Evolutionary conservation across 2,113 vertebrate species (phyloP).

Genomic region (Oryzias curvinotus): DNA sequence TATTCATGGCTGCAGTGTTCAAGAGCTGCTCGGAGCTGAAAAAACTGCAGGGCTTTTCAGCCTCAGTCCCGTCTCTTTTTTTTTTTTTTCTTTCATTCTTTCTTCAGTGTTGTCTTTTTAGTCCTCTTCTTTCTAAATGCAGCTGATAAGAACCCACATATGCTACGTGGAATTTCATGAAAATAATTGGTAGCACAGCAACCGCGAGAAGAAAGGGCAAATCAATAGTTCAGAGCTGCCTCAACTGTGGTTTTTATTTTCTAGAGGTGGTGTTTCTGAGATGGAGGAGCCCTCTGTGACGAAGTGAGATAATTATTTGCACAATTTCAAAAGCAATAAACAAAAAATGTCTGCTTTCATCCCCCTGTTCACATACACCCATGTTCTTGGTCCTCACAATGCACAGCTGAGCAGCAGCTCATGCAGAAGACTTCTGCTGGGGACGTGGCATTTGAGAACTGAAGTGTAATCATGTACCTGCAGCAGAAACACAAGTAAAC

Average conservation of each 20-base stretch:
- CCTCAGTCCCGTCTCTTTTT: slow-evolving; percentile 11
- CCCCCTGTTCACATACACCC: background rate
- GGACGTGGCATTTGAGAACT: slow-evolving; percentile 33
- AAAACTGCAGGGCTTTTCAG: slow-evolving; percentile 38
- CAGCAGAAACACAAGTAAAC: slow-evolving; percentile 44
- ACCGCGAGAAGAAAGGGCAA: slow-evolving; percentile 27
- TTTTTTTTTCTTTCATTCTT: slow-evolving; percentile 14
- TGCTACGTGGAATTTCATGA: slow-evolving; percentile 12
- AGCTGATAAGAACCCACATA: background rate
- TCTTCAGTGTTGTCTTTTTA: slow-evolving; percentile 25
- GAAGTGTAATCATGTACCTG: slow-evolving; percentile 16
- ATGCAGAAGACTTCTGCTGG: slow-evolving; percentile 22
- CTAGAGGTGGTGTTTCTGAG: background rate
- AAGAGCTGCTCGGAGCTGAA: slow-evolving; percentile 42
- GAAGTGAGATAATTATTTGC: background rate
- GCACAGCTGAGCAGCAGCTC: background rate
- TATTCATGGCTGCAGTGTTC: slow-evolving; percentile 57
- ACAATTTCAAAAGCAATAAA: background rate
- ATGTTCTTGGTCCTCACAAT: background rate
- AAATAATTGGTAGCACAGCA: slow-evolving; percentile 32
- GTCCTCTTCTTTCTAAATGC: slow-evolving; percentile 1
- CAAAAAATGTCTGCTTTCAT: background rate
- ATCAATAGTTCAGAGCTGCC: slow-evolving; percentile 25
- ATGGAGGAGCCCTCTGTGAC: background rate
- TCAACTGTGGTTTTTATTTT: slow-evolving; percentile 9